Percentiles rank a stretch among this genome's conserved stretches.
These are phyloP conservation scores for Epizoanthus rinbou DNA, from an alignment of 92 coral and sea anemone genomes.

Conservation along the genomic window DNA sequence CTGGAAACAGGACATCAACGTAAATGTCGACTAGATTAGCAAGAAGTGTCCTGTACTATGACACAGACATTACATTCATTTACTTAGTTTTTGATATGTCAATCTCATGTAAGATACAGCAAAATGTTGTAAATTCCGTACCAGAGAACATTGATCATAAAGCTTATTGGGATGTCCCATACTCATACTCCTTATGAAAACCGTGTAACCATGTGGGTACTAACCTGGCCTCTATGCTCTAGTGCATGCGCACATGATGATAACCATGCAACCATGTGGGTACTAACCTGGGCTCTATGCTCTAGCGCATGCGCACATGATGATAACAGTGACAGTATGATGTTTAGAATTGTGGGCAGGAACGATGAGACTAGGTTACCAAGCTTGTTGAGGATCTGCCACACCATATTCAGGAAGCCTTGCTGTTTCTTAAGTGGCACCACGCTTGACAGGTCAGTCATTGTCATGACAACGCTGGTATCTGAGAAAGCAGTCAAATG, in stretches of 20 bases:
- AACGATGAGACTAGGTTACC: conserved; percentile 61
- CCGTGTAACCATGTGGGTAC: not conserved
- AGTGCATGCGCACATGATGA: conserved; percentile 77
- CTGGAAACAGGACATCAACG: too few species aligned
- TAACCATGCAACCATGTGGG: not conserved
- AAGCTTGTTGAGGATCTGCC: conserved; percentile 70
- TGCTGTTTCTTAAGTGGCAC: conserved; percentile 93
- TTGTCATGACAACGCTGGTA: conserved; percentile 3
- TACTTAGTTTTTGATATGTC: too few species aligned
- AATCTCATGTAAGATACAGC: too few species aligned
- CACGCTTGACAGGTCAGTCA: conserved; percentile 60
- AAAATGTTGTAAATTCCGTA: too few species aligned
- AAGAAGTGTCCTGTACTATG: too few species aligned
- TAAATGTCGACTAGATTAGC: too few species aligned
- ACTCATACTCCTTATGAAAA: too few species aligned
- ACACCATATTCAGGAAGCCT: conserved; percentile 89
- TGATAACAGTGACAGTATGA: conserved; percentile 76
- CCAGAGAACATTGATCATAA: not conserved
- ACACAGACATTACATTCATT: too few species aligned
- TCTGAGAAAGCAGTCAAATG: not conserved
- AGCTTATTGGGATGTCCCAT: not conserved
- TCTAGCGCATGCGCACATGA: conserved; percentile 79
- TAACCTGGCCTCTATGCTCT: conserved; percentile 79
- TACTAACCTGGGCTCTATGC: conserved; percentile 78
- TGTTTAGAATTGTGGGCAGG: conserved; percentile 77